phyloP scores from a whole-genome alignment of 2,888 invertebrate species.

The Gerosis bhagava region DNA sequence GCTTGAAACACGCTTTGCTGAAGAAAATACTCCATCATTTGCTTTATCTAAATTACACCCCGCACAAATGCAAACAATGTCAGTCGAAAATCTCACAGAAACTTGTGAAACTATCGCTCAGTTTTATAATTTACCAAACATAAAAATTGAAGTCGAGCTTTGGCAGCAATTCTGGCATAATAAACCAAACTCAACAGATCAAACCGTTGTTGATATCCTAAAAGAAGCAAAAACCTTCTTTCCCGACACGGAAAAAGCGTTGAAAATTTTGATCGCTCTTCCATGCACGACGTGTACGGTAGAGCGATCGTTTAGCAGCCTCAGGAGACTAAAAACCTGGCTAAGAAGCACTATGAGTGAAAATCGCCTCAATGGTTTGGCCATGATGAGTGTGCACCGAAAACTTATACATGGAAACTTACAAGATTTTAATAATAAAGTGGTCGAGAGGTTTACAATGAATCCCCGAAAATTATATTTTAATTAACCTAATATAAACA shows the following conservation, averaged over 20 bases:
- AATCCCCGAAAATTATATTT: conserved; percentile 21
- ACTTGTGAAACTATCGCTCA: conserved; percentile 18
- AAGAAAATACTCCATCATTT: conserved; percentile 26
- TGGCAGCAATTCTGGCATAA: neutral
- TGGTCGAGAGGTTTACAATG: conserved; percentile 31
- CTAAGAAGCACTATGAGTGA: neutral
- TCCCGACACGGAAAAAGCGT: conserved; percentile 25
- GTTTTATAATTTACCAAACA: conserved; percentile 18
- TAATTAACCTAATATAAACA: neutral
- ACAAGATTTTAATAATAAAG: conserved; percentile 28
- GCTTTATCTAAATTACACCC: conserved; percentile 21
- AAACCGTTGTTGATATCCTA: conserved; percentile 24
- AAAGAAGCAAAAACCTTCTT: conserved; percentile 23
- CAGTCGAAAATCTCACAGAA: conserved; percentile 28
- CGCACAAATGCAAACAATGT: conserved; percentile 29
- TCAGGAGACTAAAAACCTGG: conserved; percentile 12
- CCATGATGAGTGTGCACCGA: conserved; percentile 28
- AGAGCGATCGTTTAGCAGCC: conserved; percentile 27
- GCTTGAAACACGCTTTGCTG: conserved; percentile 30
- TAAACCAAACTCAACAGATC: conserved; percentile 17
- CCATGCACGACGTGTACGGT: conserved; percentile 21
- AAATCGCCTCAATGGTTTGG: conserved; percentile 21
- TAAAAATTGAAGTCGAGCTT: conserved; percentile 28
- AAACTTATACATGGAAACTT: conserved; percentile 25
- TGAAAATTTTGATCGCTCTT: neutral